Conservation (phyloP, 2,797 vertebrate species). For the Craterocephalus amniculus region DNA sequence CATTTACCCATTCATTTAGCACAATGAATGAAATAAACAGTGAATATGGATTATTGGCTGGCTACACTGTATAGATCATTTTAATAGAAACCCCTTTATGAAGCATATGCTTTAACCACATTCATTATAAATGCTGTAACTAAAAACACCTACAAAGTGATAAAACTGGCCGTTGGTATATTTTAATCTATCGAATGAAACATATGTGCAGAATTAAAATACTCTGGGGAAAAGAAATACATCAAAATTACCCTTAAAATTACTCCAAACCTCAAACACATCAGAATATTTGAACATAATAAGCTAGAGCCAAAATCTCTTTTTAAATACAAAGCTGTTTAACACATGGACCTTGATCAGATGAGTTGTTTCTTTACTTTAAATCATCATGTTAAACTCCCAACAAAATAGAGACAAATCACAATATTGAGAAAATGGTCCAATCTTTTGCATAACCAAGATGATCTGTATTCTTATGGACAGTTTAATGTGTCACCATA, state of each 20-base stretch:
- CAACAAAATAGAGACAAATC: neutral
- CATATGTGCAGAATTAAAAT: neutral
- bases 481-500: too few species aligned
- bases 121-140: neutral
- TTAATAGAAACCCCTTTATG: neutral
- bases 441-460: neutral
- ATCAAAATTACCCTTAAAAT: neutral
- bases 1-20: neutral
- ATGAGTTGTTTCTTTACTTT: neutral
- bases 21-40: neutral
- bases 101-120: neutral
- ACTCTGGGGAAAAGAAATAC: neutral
- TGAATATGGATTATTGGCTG: too few species aligned
- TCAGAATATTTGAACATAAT: too few species aligned
- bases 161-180: neutral
- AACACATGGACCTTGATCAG: neutral
- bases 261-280: neutral
- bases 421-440: neutral
- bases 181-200: neutral
- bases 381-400: neutral
- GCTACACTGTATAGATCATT: too few species aligned
- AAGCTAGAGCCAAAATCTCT: too few species aligned
- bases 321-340: neutral
- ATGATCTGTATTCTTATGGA: neutral
- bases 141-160: neutral